Evolutionary conservation across 2,113 vertebrate genomes (phyloP), one percentile per base, ranked within the genome.

Genomic region (Zapus hudsonius): DNA sequence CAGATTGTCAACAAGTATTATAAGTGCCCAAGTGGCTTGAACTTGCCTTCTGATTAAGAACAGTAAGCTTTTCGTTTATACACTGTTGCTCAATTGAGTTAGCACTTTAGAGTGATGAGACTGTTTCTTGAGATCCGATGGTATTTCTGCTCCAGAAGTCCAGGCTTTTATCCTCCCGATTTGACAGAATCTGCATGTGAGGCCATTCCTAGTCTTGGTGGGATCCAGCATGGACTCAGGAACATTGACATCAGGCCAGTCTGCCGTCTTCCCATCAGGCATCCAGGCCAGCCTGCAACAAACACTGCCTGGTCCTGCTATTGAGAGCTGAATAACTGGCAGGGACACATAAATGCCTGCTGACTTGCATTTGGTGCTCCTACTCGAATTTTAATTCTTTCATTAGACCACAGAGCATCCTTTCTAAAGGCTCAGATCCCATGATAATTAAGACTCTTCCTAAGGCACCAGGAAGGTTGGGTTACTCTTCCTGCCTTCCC

Each of bases 371-470:
- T 92, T 66, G 57, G 84, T 67, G 73, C 52, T 63, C 66, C 89
- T 66, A 72, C 91, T 80, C n/a, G 84, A 95, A 96, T 96, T 83
- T 96, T 72, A 96, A 97, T 96, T 91, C 57, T 91, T 94, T 94
- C 92, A 90, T 95, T 94, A 90, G 47, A 86, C 47, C n/a, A 88
- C 33, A 94, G 75, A 92, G 52, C 80, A 93, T 84, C 83, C 36
- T 91, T 96, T 82, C 87, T 15, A 93, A 93, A 94, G 72, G 31
- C 42, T 73, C 33, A 92, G 83, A 90, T 92, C 59, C 73, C 29
- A 59, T 76, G 82, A 86, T 89, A 89, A 93, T 84, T 81, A 84
- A 92, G 91, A 87, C 15, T 91, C 63, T 85, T 90, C 76, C 69
- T 89, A 23, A 29, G 93, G 73, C 40, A 93, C 40, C 16, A 87